Evolutionary conservation across 2,113 vertebrate species (phyloP).

Genomic region (Chlorodrepanis virens): DNA sequence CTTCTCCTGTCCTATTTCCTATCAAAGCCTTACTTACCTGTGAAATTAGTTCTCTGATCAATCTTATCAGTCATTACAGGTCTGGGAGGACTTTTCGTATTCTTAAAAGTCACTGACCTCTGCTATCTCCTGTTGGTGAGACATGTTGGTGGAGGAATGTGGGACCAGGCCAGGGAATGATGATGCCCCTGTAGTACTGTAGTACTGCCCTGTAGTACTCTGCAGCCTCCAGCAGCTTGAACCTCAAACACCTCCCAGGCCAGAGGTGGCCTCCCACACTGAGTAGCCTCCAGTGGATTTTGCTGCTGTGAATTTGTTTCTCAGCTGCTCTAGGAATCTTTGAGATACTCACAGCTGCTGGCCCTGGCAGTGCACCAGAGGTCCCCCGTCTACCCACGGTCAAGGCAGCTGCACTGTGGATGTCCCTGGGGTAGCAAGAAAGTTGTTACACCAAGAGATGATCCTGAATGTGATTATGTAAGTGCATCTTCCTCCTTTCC

Average conservation of each 20-base stretch:
- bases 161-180: neutral
- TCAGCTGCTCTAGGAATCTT: neutral
- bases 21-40: neutral
- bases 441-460: neutral
- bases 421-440: neutral
- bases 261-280: neutral
- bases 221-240: neutral
- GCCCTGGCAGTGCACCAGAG: neutral
- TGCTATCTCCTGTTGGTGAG: neutral
- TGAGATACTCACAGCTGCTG: neutral
- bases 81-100: neutral
- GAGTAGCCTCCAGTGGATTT: neutral
- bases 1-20: neutral
- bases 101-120: neutral
- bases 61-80: neutral
- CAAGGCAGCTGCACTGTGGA: neutral
- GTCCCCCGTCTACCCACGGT: neutral
- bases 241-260: neutral
- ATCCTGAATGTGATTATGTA: neutral
- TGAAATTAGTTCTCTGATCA: neutral
- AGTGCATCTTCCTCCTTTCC: neutral
- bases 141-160: neutral
- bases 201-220: neutral
- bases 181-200: neutral
- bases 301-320: neutral